Evolutionary conservation across 2,113 vertebrate genomes (phyloP), one percentile per base, ranked within the genome.

Genomic region (Chaetura pelagica): DNA sequence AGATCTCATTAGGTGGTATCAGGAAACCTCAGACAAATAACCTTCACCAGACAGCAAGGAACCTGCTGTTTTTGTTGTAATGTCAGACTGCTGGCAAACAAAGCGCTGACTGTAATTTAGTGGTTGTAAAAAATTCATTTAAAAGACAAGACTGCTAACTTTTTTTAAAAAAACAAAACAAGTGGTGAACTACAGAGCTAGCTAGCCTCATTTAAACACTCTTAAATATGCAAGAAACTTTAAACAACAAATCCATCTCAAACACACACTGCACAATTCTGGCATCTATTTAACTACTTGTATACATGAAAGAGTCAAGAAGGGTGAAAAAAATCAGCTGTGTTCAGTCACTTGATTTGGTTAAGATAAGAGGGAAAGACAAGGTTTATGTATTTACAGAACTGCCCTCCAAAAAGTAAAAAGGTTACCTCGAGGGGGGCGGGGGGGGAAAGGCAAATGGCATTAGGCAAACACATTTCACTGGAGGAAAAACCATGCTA

Each of bases 91-190:
- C 86, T 93, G 92, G 94, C 85, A 95, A 94, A 90, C 66, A 29
- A 93, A 94, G 52, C 72, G 61, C 76, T 89, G 92, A 75, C 76
- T 95, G 57, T 90, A 94, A 96, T 93, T 87, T 17, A 91, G 64
- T 46, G 40, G 88, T 94, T 93, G 77, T 93, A 97, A 96, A 96
- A 97, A 94, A 90, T 64, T 94, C 57, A 94, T 96, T 95, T 96
- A 89, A 91, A 94, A 93, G 85, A 93, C 85, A 93, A 86, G 73
- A 71, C 38, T 90, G 79, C 46, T 75, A 88, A 78, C 72, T 89
- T 94, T 12, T 89, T 94, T 12, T 71, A 83, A 42, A 42, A 42
- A 42, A 42, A 42, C 10, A 42, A 42, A 42, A 77, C 0, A 1
- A 94, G 76, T 16, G 32, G 89, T 95, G 93, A 94, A 89, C 92